Evolutionary conservation across 2,797 vertebrate genomes (phyloP), one percentile per base, ranked within the genome.

Genomic region (Pseudocheirus occidentalis): DNA sequence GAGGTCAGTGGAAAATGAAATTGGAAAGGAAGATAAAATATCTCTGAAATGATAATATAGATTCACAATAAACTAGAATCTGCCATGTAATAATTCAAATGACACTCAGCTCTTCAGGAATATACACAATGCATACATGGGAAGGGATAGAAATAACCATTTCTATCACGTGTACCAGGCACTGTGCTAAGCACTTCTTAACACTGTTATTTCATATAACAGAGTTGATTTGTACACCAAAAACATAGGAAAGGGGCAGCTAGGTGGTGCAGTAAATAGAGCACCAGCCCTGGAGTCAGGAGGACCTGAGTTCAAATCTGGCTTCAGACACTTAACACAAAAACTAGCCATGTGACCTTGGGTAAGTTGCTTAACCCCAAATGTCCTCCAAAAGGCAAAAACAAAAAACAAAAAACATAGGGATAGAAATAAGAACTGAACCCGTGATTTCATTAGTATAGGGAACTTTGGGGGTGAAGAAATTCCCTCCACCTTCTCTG

Each of bases 1-100:
- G 50, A 89, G 59, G 53, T 10, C 29, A 34, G 27, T 40, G 2
- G 1, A 91, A 93, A 66, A 21, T 53, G 93, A 93, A 81, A 90
- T 93, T 95, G 93, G 81, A 93, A 95, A 92, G 91, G 81, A 94
- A 66, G 55, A 94, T 0, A 81, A n/a, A 90, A 73, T 93, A 50
- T 13, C 14, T 92, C 53, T n/a, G 28, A 58, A 90, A 90, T 66
- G 91, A 50, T 50, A 90, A 4, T 40, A 91, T 16, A 31, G 6
- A 7, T 81, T 21, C n/a, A 24, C n/a, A 46, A 46, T 21, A 46
- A 46, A 81, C 34, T 24, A 81, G n/a, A 81, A 81, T 34, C 59
- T 81, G 18, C 18, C n/a, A 10, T 24, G n/a, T 40, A 24, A 81
- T 81, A 81, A 52, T 29, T 46, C 50, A 4, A 53, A 4, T 29